Base-by-base conservation (phyloP, 1,140 invertebrate genomes). In the Cydia pomonella region DNA sequence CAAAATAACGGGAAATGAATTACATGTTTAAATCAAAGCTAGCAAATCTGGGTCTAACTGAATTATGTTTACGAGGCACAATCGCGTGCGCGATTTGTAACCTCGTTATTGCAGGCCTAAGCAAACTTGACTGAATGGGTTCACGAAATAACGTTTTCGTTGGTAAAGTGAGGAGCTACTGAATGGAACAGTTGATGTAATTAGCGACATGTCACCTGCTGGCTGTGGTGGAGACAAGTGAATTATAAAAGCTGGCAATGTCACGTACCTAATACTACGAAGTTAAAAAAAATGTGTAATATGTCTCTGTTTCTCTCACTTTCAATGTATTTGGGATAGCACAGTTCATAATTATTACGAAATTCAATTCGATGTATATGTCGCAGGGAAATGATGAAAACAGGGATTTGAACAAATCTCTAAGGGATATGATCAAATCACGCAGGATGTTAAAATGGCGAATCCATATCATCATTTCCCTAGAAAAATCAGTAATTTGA, bases 131-230 rank as follows among this genome's bases (percentile, higher is more conserved):
- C 29, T 69, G 64, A 69, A 69, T 69, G 27, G 27, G 27, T 66
- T 66, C 25, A 33, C 64, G 29, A 69, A 69, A 69, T 69, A 38
- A 69, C 29, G 64, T 33, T 33, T 33, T 9, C 33, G 27, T 33
- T 29, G 27, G 12, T 27, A 33, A 9, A 69, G 29, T 33, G 29
- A n/a, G 16, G n/a, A 33, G 18, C 27, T 69, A 38, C n/a, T 69
- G 27, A 69, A 69, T 69, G 64, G 53, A 38, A 69, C 64, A 41
- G 18, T 69, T 69, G 64, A 69, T 33, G 29, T 69, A 69, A n/a
- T 33, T 66, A 29, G 25, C 10, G 23, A 16, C 62, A 64, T 29
- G 62, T 64, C 62, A 64, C 62, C 25, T 64, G 62, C 62, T 13
- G 16, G 13, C 2, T 66, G 25, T n/a, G 12, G 25, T 13, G 16